Base-by-base conservation (phyloP, 2,888 invertebrate genomes). In the Oxystoma pomonae region DNA sequence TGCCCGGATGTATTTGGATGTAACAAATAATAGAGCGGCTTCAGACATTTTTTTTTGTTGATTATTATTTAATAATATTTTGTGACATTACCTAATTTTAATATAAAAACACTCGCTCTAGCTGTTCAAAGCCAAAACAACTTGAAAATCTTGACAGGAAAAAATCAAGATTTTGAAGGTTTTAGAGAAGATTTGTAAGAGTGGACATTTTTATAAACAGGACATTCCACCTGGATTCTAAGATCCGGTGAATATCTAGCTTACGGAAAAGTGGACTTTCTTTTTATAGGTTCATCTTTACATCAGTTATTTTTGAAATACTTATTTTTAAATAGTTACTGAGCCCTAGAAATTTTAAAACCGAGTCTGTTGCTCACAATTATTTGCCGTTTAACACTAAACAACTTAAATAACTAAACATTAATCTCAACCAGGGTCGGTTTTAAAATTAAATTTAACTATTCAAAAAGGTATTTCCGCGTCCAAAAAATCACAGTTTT, bases 21-120 rank as follows among this genome's bases (percentile, higher is more conserved):
- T n/a, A n/a, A n/a, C n/a, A n/a, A n/a, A n/a, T n/a, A n/a, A n/a
- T n/a, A n/a, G n/a, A n/a, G n/a, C n/a, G n/a, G n/a, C n/a, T n/a
- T 53, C 53, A 53, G 53, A 53, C 53, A 53, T 16, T 53, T 53
- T 53, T 53, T 3, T 35, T 53, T 53, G 5, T 53, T 53, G 53
- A 17, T 9, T 53, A 53, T 53, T 35, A 35, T 35, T 7, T 35
- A 17, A 9, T 53, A 53, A 53, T 53, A 53, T 53, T 53, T 17
- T 53, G 53, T 53, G 53, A 53, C 53, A 53, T 53, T 53, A 53
- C 53, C 53, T 53, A 53, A 35, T 35, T 35, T 53, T 53, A 53
- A 53, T 53, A 53, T 53, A 53, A 53, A 53, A 53, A 53, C 53
- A 53, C n/a, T 53, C 53, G 5, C 5, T 5, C 53, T 7, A 19